Percentiles rank a stretch among this genome's conserved stretches.
Conservation (phyloP, 2,888 invertebrate species). For the Chironomus riparius region DNA sequence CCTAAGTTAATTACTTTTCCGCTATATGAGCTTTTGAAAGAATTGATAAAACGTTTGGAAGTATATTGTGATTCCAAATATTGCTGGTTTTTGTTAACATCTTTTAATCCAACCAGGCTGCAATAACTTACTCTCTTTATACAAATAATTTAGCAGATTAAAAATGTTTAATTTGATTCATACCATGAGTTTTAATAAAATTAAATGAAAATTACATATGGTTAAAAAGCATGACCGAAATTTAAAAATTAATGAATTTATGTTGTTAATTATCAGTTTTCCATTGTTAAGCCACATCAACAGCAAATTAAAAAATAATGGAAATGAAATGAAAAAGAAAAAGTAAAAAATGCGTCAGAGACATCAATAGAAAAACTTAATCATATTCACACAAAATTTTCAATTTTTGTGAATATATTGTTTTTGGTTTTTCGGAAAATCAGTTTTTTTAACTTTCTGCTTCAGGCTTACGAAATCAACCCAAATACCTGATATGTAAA, state of each 20-base stretch:
- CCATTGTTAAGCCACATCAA: neutral
- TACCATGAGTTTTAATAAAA: too few relatives aligned
- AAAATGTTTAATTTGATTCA: too few relatives aligned
- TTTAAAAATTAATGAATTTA: neutral
- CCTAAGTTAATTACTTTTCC: conserved; percentile 26
- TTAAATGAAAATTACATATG: too few relatives aligned
- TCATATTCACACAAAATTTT: too few relatives aligned
- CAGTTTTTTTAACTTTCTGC: too few relatives aligned
- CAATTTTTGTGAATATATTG: too few relatives aligned
- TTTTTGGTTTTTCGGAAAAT: too few relatives aligned
- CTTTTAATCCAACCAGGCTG: conserved; percentile 33
- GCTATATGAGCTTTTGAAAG: conserved; percentile 1
- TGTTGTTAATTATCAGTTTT: neutral
- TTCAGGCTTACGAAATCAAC: too few relatives aligned
- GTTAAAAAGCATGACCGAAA: too few relatives aligned
- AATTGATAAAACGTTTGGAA: neutral
- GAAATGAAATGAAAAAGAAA: conserved; percentile 17
- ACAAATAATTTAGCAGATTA: neutral
- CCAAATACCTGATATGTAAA: too few relatives aligned
- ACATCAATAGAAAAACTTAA: too few relatives aligned
- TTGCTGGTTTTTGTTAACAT: conserved; percentile 26
- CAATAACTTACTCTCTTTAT: conserved; percentile 37
- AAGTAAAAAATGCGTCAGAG: conserved; percentile 11
- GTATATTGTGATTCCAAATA: neutral
- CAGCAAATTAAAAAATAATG: conserved; percentile 16